phyloP scores from a whole-genome alignment of 2,113 vertebrate species.

The Hylia prasina region DNA sequence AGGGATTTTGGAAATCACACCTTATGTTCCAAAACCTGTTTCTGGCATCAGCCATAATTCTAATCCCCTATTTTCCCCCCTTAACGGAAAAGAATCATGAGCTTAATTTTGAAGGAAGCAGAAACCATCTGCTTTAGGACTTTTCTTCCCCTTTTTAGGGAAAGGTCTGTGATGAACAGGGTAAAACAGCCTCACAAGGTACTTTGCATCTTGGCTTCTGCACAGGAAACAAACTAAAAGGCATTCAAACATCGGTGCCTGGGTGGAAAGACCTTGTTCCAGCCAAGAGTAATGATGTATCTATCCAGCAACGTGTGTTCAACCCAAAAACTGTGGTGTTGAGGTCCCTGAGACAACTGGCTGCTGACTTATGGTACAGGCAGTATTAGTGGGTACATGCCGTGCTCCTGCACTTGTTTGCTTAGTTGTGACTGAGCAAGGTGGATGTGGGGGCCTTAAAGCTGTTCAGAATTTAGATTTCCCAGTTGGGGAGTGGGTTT shows the following conservation, averaged over 20 bases:
- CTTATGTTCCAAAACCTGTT: not conserved
- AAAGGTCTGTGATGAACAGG: not conserved
- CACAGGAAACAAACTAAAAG: not conserved
- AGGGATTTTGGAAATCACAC: not conserved
- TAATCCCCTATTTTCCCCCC: not conserved
- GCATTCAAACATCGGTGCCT: not conserved
- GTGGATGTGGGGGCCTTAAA: not conserved
- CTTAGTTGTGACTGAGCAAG: not conserved
- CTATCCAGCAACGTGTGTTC: not conserved
- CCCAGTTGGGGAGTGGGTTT: not conserved
- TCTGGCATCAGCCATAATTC: not conserved
- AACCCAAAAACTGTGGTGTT: not conserved
- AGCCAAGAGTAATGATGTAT: not conserved
- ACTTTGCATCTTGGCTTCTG: not conserved
- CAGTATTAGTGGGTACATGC: not conserved
- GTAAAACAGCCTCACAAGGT: not conserved
- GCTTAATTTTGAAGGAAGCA: not conserved
- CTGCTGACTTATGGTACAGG: not conserved
- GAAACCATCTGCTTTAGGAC: slow-evolving; percentile 14
- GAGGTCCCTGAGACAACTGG: not conserved
- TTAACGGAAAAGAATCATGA: not conserved
- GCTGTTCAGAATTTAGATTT: not conserved
- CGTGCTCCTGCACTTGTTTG: not conserved
- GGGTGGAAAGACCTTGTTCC: not conserved
- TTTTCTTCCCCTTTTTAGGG: not conserved